A percentile compares a stretch with the other conserved stretches of the same genome.
phyloP scores from a whole-genome alignment of 1,140 invertebrate genomes.

The Akabosia matsudoensis region DNA sequence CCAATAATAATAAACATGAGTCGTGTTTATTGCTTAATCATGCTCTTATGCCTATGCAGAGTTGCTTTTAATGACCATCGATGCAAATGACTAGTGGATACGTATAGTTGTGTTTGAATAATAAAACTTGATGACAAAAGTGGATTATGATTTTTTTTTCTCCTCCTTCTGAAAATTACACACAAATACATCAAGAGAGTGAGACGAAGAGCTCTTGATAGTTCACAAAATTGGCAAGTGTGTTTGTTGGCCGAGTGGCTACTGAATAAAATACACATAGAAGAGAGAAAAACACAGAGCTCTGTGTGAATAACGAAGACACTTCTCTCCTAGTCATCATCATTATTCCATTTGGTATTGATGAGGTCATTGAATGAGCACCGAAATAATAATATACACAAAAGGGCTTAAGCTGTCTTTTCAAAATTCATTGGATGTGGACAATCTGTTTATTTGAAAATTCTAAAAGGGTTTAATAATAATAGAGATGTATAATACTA shows the following conservation, averaged over 20 bases:
- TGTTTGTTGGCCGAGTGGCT: background rate
- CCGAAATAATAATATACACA: background rate
- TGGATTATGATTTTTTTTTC: background rate
- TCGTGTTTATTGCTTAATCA: background rate
- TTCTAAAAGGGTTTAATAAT: constrained; percentile 8
- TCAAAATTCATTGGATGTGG: constrained; percentile 16
- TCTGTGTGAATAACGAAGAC: too few relatives aligned
- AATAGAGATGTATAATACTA: background rate
- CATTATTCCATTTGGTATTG: background rate
- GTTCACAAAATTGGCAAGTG: background rate
- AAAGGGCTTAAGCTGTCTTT: background rate
- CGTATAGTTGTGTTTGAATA: background rate
- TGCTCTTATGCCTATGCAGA: background rate
- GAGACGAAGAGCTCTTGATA: constrained; percentile 4
- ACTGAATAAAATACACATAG: background rate
- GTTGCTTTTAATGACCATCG: background rate
- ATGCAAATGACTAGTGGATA: background rate
- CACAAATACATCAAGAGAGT: background rate
- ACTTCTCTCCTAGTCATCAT: background rate
- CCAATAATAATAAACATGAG: background rate
- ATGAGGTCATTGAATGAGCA: constrained; percentile 12
- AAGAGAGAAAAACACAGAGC: too few relatives aligned
- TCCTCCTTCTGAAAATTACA: background rate
- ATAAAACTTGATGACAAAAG: background rate
- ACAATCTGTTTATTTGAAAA: constrained; percentile 21